phyloP scores from a whole-genome alignment of 2,888 invertebrate genomes.

The Drosophila nr. perissopoda region DNA sequence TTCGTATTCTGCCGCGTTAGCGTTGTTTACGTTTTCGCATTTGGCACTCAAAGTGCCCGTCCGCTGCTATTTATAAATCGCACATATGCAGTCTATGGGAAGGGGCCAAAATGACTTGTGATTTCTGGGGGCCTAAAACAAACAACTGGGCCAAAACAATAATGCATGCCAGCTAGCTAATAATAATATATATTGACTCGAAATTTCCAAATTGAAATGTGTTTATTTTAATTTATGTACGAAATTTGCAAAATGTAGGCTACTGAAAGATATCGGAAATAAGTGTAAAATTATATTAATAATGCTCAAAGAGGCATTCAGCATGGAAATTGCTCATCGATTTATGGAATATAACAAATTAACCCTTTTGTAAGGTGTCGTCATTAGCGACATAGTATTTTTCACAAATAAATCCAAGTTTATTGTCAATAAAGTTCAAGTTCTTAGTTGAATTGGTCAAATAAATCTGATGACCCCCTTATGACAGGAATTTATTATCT shows the following conservation, averaged over 20 bases:
- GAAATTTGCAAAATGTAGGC: background rate
- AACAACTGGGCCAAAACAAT: constrained; percentile 8
- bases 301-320: background rate
- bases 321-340: background rate
- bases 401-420: background rate
- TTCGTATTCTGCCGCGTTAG: background rate
- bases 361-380: too few relatives aligned
- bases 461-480: background rate
- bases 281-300: background rate
- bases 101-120: constrained; percentile 41
- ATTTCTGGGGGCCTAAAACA: constrained; percentile 3
- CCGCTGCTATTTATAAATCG: constrained; percentile 44
- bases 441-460: background rate
- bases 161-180: background rate
- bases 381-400: too few relatives aligned
- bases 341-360: background rate
- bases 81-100: constrained; percentile 3
- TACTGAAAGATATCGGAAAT: background rate
- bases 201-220: constrained; percentile 12
- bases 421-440: background rate
- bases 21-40: constrained; percentile 47
- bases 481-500: background rate
- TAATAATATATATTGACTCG: constrained; percentile 8
- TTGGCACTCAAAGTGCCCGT: constrained; percentile 48
- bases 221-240: background rate